Evolutionary conservation across 2,797 vertebrate species (phyloP), one percentile per base, ranked within the genome.

Genomic region (Lepilemur septentrionalis): DNA sequence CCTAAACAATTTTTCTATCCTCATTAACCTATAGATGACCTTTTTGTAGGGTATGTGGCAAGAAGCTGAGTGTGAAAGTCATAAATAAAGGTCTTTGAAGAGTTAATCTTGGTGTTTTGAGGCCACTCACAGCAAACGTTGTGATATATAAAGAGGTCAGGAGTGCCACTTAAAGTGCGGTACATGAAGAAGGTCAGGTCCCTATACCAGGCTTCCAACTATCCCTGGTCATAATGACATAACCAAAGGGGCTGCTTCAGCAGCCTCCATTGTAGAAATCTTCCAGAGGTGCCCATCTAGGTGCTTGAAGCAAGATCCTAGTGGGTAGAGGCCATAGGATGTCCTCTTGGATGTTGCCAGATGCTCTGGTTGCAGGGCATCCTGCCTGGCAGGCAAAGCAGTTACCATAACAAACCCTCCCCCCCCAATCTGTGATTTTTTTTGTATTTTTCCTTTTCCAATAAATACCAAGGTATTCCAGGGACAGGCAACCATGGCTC

Each of bases 381-480:
- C 70, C 84, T 85, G 89, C 75, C 80, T 92, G 89, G 94, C 89
- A 92, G 91, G 95, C 83, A 95, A 97, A 93, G 65, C 59, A 43
- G 96, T 97, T 96, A 94, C 96, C 89, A 92, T 97, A 89, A 95
- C 96, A 98, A 95, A 88, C 10, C 59, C 43, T 88, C 10, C 59
- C 43, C 46, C 22, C 17, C n/a, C 55, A n/a, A 20, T 75, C 95
- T 61, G 80, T 7, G n/a, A 41, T 6, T 92, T 94, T 70, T 78
- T 94, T 72, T 78, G 48, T 41, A 87, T 96, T 95, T 97, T 89
- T 96, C 59, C 38, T 91, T 88, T 97, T 61, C 65, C 86, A 95
- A 43, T 95, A 96, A 97, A 32, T 73, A 81, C 82, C 65, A 94
- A 95, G 48, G 94, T 97, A 97, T 97, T 97, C 91, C 88, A 95